These are phyloP conservation scores for Eustalomyia histrio DNA, from an alignment of 2,888 invertebrate genomes.

Conservation along the genomic window DNA sequence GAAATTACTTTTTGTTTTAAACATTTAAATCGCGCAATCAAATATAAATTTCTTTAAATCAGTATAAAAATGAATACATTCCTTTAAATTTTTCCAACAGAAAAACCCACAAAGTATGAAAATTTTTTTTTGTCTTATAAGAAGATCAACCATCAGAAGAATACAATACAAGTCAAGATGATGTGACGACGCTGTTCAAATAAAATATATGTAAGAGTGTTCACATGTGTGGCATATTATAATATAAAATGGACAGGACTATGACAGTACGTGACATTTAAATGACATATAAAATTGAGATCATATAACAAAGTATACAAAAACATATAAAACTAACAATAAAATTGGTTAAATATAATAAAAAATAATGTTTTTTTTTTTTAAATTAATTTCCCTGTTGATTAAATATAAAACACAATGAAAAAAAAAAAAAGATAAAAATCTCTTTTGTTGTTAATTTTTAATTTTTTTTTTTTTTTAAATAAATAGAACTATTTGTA, in stretches of 20 bases:
- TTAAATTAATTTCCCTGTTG: neutral
- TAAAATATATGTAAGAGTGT: neutral
- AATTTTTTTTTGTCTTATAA: too few relatives aligned
- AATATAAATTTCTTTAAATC: too few relatives aligned
- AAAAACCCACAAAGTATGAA: too few relatives aligned
- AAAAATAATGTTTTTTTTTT: neutral
- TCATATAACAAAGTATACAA: slow-evolving; percentile 20
- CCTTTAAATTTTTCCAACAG: too few relatives aligned
- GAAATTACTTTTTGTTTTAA: too few relatives aligned
- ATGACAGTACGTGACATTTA: slow-evolving; percentile 56
- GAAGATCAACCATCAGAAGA: too few relatives aligned
- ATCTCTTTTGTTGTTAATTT: neutral
- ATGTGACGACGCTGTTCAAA: neutral
- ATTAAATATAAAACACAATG: neutral
- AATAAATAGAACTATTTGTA: slow-evolving; percentile 9
- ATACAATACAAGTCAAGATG: neutral
- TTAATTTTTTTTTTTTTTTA: neutral
- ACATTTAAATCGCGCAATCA: too few relatives aligned
- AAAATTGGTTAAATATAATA: neutral
- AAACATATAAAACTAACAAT: neutral
- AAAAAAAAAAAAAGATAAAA: neutral
- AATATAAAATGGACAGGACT: slow-evolving; percentile 26
- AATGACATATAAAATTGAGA: slow-evolving; percentile 50
- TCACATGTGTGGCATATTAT: slow-evolving; percentile 25
- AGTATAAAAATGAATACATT: too few relatives aligned